Conservation (phyloP, 37 sponge, comb jelly and placozoan species). For the Petrosia ficiformis region DNA sequence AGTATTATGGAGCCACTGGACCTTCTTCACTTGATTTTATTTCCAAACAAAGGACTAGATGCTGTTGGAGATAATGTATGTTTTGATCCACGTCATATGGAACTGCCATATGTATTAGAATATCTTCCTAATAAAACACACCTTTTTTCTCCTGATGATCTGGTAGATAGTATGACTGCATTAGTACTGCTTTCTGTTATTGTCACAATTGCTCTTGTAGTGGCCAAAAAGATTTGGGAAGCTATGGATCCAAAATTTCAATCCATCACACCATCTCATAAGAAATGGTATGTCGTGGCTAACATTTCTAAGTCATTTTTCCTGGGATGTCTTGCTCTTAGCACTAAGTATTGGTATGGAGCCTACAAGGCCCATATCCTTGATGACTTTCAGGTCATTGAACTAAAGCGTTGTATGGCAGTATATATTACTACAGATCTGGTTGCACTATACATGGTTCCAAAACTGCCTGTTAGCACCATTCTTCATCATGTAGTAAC, state of each 20-base stretch:
- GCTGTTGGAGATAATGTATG: slow-evolving; percentile 27
- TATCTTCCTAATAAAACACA: slow-evolving; percentile 33
- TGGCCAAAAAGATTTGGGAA: slow-evolving; percentile 27
- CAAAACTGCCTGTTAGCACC: slow-evolving; percentile 75
- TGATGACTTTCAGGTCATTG: slow-evolving; percentile 31
- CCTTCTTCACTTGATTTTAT: slow-evolving; percentile 48
- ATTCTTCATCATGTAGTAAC: slow-evolving; percentile 73
- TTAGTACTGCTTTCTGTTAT: slow-evolving; percentile 24
- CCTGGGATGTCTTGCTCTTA: slow-evolving; percentile 34
- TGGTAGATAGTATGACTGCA: slow-evolving; percentile 43
- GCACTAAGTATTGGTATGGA: slow-evolving; percentile 45
- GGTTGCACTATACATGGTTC: slow-evolving; percentile 78
- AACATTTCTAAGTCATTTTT: slow-evolving; percentile 70
- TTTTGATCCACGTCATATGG: slow-evolving; percentile 20
- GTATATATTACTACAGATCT: slow-evolving; percentile 75
- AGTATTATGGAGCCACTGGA: slow-evolving; percentile 52
- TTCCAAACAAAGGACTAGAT: slow-evolving; percentile 46
- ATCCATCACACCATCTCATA: slow-evolving; percentile 64
- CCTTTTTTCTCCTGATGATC: slow-evolving; percentile 43
- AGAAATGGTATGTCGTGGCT: slow-evolving; percentile 87
- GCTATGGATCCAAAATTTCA: slow-evolving; percentile 46
- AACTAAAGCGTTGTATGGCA: slow-evolving; percentile 45
- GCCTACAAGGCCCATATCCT: slow-evolving; percentile 16
- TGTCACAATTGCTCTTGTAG: slow-evolving; percentile 14
- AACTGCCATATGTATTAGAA: slow-evolving; percentile 3